These are phyloP conservation scores for Pangasius krempfi DNA, from an alignment of 2,797 vertebrate species.

Conservation along the genomic window DNA sequence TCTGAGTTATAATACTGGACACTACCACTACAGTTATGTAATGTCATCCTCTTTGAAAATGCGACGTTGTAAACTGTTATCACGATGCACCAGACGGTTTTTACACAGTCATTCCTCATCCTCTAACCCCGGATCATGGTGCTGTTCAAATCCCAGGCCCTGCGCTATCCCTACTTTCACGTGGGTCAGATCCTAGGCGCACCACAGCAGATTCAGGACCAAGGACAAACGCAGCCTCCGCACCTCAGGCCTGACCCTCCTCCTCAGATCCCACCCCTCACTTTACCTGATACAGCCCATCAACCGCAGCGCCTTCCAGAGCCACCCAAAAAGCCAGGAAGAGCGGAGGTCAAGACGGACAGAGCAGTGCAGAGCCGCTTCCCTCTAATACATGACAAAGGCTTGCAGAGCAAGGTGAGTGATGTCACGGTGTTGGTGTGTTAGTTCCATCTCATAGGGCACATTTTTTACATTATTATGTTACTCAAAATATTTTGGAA, in stretches of 20 bases:
- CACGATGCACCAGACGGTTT: neutral
- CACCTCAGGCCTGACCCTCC: conserved; percentile 60
- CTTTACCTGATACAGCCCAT: conserved; percentile 52
- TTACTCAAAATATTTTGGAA: neutral
- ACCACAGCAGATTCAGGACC: conserved; percentile 70
- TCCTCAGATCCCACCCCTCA: conserved; percentile 74
- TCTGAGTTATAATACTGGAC: neutral
- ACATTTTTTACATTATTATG: neutral
- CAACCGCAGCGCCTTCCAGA: conserved; percentile 3
- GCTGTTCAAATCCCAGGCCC: conserved; percentile 72
- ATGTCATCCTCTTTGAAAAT: neutral
- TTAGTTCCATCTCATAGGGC: neutral
- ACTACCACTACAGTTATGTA: neutral
- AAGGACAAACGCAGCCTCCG: conserved; percentile 70
- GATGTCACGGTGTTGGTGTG: neutral
- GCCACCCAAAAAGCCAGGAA: conserved; percentile 52
- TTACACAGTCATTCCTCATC: neutral
- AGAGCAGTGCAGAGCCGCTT: conserved; percentile 62
- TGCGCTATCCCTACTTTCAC: conserved; percentile 94
- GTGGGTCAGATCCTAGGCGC: conserved; percentile 90
- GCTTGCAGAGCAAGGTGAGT: conserved; percentile 64
- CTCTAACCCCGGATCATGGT: neutral
- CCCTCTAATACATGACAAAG: conserved; percentile 67
- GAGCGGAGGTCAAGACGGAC: conserved; percentile 66
- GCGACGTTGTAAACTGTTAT: neutral